Percentiles rank a stretch among this genome's conserved stretches.
phyloP scores from a whole-genome alignment of 2,113 vertebrate genomes.

The Candoia aspera region DNA sequence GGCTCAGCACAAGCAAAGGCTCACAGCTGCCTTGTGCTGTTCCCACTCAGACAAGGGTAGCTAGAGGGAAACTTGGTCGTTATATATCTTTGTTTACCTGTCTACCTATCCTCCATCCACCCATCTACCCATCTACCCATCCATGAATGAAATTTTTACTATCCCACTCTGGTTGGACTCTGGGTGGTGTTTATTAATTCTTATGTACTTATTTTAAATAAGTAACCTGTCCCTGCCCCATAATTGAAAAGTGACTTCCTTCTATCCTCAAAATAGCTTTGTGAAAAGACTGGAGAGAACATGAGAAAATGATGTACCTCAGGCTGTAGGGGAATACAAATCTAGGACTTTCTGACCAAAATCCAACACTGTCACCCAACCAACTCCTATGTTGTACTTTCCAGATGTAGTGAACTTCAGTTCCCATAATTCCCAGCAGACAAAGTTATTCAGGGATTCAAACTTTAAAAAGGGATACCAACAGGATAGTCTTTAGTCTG shows the following conservation, averaged over 20 bases:
- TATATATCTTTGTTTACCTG: not conserved
- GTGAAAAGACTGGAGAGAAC: too few species aligned
- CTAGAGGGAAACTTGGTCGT: not conserved
- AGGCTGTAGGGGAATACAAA: not conserved
- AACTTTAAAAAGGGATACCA: not conserved
- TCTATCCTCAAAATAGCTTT: not conserved
- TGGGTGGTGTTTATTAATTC: not conserved
- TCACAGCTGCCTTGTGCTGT: not conserved
- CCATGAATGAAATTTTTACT: not conserved
- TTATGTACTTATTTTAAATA: not conserved
- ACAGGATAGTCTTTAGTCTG: too few species aligned
- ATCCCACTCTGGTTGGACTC: not conserved
- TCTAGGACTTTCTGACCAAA: not conserved
- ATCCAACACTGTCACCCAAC: not conserved
- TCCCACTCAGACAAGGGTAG: not conserved
- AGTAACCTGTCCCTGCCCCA: not conserved
- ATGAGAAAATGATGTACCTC: too few species aligned
- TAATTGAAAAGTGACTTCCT: not conserved
- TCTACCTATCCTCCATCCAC: not conserved
- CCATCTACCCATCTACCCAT: not conserved
- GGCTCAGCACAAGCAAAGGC: not conserved
- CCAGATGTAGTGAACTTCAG: not conserved
- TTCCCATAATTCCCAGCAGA: not conserved
- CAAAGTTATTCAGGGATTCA: not conserved
- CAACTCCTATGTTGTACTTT: not conserved